Evolutionary conservation across 2,797 vertebrate genomes (phyloP).

Genomic region (Hypotaenidia okinawae): DNA sequence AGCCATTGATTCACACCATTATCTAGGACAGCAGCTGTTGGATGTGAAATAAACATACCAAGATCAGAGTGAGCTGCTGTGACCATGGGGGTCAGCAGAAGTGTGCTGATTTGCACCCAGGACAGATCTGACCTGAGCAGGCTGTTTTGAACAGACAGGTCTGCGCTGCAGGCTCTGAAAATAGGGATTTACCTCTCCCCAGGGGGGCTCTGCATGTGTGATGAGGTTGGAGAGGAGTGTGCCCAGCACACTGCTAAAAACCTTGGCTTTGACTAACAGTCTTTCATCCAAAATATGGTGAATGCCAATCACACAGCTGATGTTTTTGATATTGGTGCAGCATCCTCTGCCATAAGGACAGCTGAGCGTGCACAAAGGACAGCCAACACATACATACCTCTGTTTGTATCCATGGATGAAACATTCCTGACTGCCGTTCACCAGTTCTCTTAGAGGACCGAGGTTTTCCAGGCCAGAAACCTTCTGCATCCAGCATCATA

Average conservation of each 20-base stretch:
- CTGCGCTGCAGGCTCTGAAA: neutral
- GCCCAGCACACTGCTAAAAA: neutral
- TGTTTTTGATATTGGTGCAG: neutral
- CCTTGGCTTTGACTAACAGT: neutral
- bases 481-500: neutral
- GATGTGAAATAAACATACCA: neutral
- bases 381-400: neutral
- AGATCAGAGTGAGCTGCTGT: neutral
- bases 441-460: neutral
- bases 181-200: neutral
- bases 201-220: fast-evolving
- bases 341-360: neutral
- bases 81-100: neutral
- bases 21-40: neutral
- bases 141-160: neutral
- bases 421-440: neutral
- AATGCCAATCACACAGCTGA: neutral
- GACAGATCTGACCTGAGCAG: neutral
- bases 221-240: neutral
- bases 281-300: neutral
- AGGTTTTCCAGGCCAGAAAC: neutral
- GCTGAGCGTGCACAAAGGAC: neutral
- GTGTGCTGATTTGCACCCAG: neutral
- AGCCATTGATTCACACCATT: neutral
- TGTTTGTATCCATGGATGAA: neutral